Evolutionary conservation across 2,113 vertebrate genomes (phyloP), one percentile per base, ranked within the genome.

Genomic region (Cettia cetti): DNA sequence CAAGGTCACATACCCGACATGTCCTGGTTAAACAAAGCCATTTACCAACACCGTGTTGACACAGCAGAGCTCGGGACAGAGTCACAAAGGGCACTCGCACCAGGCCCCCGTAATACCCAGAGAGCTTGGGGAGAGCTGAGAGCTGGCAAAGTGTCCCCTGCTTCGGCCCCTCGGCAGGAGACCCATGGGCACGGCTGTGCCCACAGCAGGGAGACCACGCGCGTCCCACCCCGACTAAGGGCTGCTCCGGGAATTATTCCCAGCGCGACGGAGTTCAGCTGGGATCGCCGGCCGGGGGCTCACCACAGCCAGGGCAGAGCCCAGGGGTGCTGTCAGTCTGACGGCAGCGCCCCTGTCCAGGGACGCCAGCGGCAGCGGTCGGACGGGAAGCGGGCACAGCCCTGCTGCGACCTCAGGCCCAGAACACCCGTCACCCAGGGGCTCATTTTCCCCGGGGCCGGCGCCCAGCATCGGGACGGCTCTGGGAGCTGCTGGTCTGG

Each of bases 11-110:
- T 81, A 82, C 90, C 88, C 95, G 83, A 74, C 92, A 92, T 92
- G 96, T 86, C 95, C 94, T 96, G 94, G 93, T 96, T 93, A 97
- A 97, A 97, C 96, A 97, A 92, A 96, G 82, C 89, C 91, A 76
- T 97, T 94, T 96, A 95, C 96, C 95, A 96, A 96, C 90, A 72
- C 40, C 30, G 26, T 97, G 89, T 97, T 97, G 96, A 97, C 97
- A 97, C 94, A 97, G 96, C 95, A 92, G 87, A 95, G 91, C 94
- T 94, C 7, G 20, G 96, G 96, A 94, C 95, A 88, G 86, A 96
- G 94, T 95, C 96, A 96, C 97, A 97, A 97, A 97, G 97, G 97
- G 96, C 97, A 96, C 70, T 76, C 3, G 27, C 66, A 57, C 45
- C 21, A 84, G 94, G 91, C 42, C 87, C 84, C 93, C 78, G 90